Evolutionary conservation across 2,797 vertebrate species (phyloP), one percentile per base, ranked within the genome.

Genomic region (Sparidentex hasta): DNA sequence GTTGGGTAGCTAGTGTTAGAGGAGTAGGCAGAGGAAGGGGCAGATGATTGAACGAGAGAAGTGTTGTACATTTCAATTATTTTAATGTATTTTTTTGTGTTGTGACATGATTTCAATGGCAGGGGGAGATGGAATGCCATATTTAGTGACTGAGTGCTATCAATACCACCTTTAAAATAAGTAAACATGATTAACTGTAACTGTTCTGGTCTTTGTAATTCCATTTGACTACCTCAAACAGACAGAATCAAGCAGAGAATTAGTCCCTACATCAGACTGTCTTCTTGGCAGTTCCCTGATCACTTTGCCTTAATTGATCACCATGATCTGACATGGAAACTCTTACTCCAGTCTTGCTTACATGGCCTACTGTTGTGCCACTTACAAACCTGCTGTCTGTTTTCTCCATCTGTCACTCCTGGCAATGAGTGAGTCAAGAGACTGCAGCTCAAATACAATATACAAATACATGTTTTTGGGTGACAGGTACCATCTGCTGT

Each of bases 401-500:
- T 74, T 47, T 50, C 63, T 65, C 63, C 52, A 57, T 70, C 65
- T 46, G 57, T 78, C 59, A 56, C 33, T 76, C 18, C 70, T 66
- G 59, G 46, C 70, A 67, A 41, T 23, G 11, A 65, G 23, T 74
- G 65, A 52, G 51, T 54, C 54, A 61, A 62, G 12, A 41, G n/a
- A 55, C 47, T 55, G 14, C 41, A 20, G 27, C 41, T 54, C 46
- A 54, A 25, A 21, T 41, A 58, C 17, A n/a, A n/a, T n/a, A n/a
- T n/a, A n/a, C n/a, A n/a, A n/a, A n/a, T n/a, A n/a, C n/a, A n/a
- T n/a, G n/a, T 33, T 62, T 76, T 56, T 44, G 23, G 61, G 33
- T 55, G 33, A 68, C 47, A 59, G 77, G 55, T 69, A 55, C 55
- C 65, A 80, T 71, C 47, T 80, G 80, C 43, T 77, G 65, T 20